Conservation (phyloP, 2,797 vertebrate genomes). For the Staurois parvus region DNA sequence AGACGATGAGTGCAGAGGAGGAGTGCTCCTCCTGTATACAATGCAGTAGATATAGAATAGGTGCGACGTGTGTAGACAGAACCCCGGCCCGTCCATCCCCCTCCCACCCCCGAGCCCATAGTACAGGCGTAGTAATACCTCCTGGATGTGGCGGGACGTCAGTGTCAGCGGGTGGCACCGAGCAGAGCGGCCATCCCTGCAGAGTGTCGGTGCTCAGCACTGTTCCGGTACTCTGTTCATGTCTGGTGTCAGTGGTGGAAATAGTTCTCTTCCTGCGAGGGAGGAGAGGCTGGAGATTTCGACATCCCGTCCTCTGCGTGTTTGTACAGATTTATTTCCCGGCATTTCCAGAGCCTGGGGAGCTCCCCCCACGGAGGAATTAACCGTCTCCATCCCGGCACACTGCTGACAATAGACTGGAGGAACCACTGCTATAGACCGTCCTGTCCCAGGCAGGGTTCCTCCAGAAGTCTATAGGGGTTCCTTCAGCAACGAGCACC, state of each 20-base stretch:
- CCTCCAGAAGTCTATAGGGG: no score
- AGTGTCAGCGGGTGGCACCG: not conserved
- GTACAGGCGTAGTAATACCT: not conserved
- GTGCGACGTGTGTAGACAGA: no score
- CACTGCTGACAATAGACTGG: no score
- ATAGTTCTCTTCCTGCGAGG: conserved; percentile 22
- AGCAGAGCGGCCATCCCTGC: not conserved
- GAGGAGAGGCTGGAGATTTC: conserved; percentile 45
- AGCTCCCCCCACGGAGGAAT: no score
- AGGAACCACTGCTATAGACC: no score
- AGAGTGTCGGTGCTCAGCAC: not conserved
- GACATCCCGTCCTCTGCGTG: conserved; percentile 30
- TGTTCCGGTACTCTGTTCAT: not conserved
- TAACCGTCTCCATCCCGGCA: not conserved
- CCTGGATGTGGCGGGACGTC: not conserved
- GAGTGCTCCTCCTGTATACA: no score
- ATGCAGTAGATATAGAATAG: no score
- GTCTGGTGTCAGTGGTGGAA: conserved; percentile 19
- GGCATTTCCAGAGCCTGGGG: conserved; percentile 24
- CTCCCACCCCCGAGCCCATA: no score
- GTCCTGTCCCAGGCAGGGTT: no score
- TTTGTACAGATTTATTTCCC: conserved; percentile 46
- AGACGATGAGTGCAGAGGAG: no score
- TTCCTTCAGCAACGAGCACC: no score
- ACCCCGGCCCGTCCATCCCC: no score